phyloP scores from a whole-genome alignment of 1,140 invertebrate species.

The Brachionus asplanchnoidis region DNA sequence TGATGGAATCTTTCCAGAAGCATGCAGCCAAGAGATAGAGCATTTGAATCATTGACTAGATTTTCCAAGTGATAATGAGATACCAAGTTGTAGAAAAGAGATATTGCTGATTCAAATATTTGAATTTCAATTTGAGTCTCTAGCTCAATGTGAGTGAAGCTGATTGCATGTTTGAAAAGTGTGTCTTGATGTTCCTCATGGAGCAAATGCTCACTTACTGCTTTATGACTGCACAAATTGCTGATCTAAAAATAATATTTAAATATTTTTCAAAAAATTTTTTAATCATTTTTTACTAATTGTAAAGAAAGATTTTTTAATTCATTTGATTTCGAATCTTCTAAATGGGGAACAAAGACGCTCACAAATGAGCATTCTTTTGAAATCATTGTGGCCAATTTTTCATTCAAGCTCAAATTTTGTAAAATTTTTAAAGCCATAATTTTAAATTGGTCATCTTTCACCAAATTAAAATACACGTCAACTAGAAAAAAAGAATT shows the following conservation, averaged over 20 bases:
- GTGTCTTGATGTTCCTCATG: constrained; percentile 4
- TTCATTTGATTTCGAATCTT: background rate
- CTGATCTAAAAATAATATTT: background rate
- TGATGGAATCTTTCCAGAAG: constrained; percentile 12
- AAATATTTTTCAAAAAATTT: background rate
- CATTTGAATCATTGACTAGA: constrained; percentile 6
- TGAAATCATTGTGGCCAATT: background rate
- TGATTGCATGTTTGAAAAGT: background rate
- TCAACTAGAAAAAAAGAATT: background rate
- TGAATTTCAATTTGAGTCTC: background rate
- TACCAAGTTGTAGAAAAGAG: background rate
- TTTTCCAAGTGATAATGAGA: background rate
- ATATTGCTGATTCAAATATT: constrained; percentile 24
- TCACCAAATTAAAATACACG: constrained; percentile 9
- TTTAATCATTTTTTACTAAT: background rate
- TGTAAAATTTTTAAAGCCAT: background rate
- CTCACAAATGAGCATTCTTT: constrained; percentile 26
- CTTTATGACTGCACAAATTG: constrained; percentile 10
- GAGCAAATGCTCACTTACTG: background rate
- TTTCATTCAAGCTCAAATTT: background rate
- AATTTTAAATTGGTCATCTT: background rate
- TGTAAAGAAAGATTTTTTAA: background rate
- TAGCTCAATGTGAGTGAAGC: background rate
- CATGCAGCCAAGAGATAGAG: constrained; percentile 19
- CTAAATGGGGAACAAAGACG: background rate